phyloP scores from a whole-genome alignment of 2,113 vertebrate species.

The Thomomys bottae region DNA sequence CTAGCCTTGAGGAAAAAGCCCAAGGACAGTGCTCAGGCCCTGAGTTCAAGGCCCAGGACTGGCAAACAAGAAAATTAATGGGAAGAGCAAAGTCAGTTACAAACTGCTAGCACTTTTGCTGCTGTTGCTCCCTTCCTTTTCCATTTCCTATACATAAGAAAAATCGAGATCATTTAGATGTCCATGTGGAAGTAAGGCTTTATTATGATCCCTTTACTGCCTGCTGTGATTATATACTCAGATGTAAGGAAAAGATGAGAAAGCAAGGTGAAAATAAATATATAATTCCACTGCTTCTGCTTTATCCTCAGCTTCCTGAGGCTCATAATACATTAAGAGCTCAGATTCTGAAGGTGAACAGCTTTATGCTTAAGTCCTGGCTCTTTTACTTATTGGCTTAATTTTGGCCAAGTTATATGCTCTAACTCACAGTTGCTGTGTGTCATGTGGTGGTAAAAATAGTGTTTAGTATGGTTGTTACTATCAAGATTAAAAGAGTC shows the following conservation, averaged over 20 bases:
- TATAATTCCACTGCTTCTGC: not conserved
- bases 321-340: not conserved
- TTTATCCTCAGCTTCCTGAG: not conserved
- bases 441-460: slow-evolving; percentile 30
- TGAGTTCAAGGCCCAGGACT: too few species aligned
- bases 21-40: too few species aligned
- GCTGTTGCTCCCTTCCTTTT: not conserved
- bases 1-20: too few species aligned
- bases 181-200: not conserved
- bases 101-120: not conserved
- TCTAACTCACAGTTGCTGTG: not conserved
- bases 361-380: not conserved
- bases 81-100: slow-evolving; percentile 56
- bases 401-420: slow-evolving; percentile 2
- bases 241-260: not conserved
- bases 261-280: not conserved
- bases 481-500: not conserved
- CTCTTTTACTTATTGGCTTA: slow-evolving; percentile 14
- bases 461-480: not conserved
- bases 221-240: not conserved
- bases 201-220: not conserved
- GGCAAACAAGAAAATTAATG: too few species aligned
- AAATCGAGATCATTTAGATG: not conserved
- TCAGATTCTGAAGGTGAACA: not conserved
- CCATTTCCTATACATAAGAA: slow-evolving; percentile 25